Percentiles rank a stretch among this genome's conserved stretches.
phyloP scores from a whole-genome alignment of 2,113 vertebrate species.

The Mesocricetus auratus region DNA sequence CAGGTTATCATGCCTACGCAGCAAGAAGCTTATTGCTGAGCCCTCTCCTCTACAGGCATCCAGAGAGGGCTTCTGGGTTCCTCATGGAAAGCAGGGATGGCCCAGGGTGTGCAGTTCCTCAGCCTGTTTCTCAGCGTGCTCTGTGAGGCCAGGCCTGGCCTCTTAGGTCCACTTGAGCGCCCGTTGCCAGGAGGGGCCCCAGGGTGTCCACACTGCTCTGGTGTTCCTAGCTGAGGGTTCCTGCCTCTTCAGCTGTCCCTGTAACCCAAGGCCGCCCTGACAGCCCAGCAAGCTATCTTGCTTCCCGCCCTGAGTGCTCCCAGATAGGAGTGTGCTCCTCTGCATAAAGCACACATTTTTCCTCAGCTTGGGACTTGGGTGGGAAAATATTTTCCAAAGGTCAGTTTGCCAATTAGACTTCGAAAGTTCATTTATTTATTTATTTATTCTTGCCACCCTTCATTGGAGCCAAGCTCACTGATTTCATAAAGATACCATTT shows the following conservation, averaged over 20 bases:
- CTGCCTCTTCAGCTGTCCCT: neutral
- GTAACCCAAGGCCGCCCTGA: conserved; percentile 39
- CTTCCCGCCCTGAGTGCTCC: conserved; percentile 42
- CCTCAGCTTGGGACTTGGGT: conserved; percentile 74
- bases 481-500: conserved; percentile 92
- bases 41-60: too few species aligned
- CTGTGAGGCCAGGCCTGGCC: neutral
- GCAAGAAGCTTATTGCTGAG: neutral
- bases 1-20: neutral
- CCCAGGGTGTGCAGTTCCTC: too few species aligned
- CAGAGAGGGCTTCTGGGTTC: neutral
- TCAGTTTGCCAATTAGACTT: conserved; percentile 89
- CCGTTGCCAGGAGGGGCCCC: neutral
- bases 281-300: neutral
- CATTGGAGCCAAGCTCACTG: conserved; percentile 83
- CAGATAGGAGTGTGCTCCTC: conserved; percentile 58
- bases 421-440: conserved; percentile 84
- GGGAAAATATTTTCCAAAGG: conserved; percentile 89
- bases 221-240: neutral
- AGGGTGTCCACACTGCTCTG: neutral
- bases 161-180: neutral
- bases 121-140: neutral
- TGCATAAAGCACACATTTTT: conserved; percentile 84
- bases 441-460: conserved; percentile 74
- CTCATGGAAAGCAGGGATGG: neutral